Evolutionary conservation across 2,888 invertebrate species (phyloP), one percentile per base, ranked within the genome.

Genomic region (Congeria kusceri): DNA sequence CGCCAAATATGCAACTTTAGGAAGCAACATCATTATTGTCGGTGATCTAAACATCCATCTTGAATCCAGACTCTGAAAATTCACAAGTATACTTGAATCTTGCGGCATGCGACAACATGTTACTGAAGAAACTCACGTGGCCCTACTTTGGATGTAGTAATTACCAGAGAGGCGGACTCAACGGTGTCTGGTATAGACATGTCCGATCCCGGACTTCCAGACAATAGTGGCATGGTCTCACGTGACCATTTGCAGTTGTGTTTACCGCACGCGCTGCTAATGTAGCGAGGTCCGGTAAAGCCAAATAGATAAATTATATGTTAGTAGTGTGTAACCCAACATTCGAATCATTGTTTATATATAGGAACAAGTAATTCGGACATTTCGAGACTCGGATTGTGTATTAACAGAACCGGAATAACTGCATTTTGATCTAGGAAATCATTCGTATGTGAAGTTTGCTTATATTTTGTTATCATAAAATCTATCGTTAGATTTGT

Each of bases 101-200:
- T 75, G 67, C 59, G 75, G 75, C 18, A 75, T 80, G 75, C 44
- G 23, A 20, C 71, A 80, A 68, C 56, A 72, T 56, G 72, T 72
- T 0, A 68, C n/a, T 18, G 47, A 79, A 64, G 56, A 71, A 15
- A 75, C 71, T 0, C 80, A 76, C 47, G 64, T 80, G 1, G 76
- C 0, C 71, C 71, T 44, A 78, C 44, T 2, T 56, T 74, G 7
- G 73, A 65, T 61, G 77, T 68, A 20, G 44, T 69, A 7, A 77
- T 77, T 32, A 68, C 68, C 15, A 71, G 80, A 47, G 67, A 80
- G 3, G 68, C 53, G 28, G 64, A 75, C 15, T 44, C 71, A 18
- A 67, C 59, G 3, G 59, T 80, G 1, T 67, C 80, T 15, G n/a
- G 59, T 59, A n/a, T 80, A 49, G 75, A 18, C 3, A 39, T 75